Evolutionary conservation across 2,797 vertebrate species (phyloP).

Genomic region (Sebastes itinus): DNA sequence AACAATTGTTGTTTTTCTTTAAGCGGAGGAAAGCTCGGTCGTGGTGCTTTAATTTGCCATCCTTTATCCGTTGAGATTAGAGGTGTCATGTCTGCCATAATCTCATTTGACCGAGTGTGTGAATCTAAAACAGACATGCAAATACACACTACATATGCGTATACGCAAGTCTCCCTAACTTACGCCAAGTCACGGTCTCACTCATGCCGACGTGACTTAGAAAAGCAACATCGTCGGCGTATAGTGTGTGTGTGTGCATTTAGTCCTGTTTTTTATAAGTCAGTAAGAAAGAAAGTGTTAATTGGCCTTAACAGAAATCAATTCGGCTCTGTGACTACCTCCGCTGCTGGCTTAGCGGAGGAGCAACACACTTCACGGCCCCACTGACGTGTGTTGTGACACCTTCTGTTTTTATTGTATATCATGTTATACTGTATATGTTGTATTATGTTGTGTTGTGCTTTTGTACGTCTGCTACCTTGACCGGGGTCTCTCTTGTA

Average conservation of each 20-base stretch:
- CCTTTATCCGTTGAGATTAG: slow-evolving; percentile 32
- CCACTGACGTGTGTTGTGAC: neutral
- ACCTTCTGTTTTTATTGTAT: neutral
- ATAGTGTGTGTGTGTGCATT: too few relatives aligned
- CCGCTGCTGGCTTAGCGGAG: neutral
- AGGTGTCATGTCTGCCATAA: slow-evolving; percentile 6
- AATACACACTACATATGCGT: neutral
- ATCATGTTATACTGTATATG: neutral
- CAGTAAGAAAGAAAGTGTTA: neutral
- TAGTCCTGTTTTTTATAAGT: neutral
- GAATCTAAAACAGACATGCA: neutral
- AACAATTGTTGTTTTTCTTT: slow-evolving; percentile 18
- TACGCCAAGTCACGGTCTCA: too few relatives aligned
- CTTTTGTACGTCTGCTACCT: too few relatives aligned
- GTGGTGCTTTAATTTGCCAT: slow-evolving; percentile 13
- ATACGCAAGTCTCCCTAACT: neutral
- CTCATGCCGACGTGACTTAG: too few relatives aligned
- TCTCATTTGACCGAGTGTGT: neutral
- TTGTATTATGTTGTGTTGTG: too few relatives aligned
- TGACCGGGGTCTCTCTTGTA: too few relatives aligned
- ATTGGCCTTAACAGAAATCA: too few relatives aligned
- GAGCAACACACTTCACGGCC: neutral
- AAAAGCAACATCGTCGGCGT: too few relatives aligned
- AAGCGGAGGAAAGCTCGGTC: neutral
- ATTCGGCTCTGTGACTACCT: neutral